These are phyloP conservation scores for Diarsia mendica DNA, from an alignment of 2,888 invertebrate genomes.

Conservation along the genomic window DNA sequence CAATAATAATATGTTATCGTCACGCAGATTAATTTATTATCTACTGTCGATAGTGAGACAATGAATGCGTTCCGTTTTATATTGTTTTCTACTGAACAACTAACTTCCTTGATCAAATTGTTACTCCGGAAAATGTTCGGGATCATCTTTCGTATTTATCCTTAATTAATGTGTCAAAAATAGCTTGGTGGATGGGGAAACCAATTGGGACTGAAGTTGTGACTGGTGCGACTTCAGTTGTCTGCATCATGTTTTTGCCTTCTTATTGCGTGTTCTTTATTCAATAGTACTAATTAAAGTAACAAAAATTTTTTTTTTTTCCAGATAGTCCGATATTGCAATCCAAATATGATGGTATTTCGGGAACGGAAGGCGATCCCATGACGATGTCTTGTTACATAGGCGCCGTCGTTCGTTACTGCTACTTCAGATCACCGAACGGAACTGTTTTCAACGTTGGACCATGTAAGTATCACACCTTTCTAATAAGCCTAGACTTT, in stretches of 20 bases:
- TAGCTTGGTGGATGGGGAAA: not conserved
- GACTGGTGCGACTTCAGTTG: not conserved
- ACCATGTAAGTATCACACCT: conserved; percentile 73
- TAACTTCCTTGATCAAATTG: not conserved
- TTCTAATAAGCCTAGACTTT: not conserved
- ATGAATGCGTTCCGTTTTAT: not conserved
- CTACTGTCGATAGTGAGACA: not conserved
- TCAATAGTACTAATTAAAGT: not conserved
- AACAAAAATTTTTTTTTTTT: not conserved
- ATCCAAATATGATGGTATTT: not conserved
- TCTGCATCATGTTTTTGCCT: not conserved
- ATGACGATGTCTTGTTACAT: conserved; percentile 78
- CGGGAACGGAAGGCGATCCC: conserved; percentile 65
- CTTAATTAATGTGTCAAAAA: not conserved
- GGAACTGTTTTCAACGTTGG: conserved; percentile 78
- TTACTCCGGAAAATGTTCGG: not conserved
- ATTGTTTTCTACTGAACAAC: not conserved
- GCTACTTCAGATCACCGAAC: conserved; percentile 82
- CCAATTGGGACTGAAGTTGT: not conserved
- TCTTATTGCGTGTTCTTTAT: not conserved
- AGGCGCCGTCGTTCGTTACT: conserved; percentile 78
- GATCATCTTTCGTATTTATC: not conserved
- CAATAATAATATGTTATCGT: conserved; percentile 12
- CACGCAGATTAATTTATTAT: not conserved
- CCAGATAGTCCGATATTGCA: conserved; percentile 74